A percentile compares a stretch with the other conserved stretches of the same genome.
phyloP scores from a whole-genome alignment of 2,797 vertebrate species.

The Tolypeutes matacus region DNA sequence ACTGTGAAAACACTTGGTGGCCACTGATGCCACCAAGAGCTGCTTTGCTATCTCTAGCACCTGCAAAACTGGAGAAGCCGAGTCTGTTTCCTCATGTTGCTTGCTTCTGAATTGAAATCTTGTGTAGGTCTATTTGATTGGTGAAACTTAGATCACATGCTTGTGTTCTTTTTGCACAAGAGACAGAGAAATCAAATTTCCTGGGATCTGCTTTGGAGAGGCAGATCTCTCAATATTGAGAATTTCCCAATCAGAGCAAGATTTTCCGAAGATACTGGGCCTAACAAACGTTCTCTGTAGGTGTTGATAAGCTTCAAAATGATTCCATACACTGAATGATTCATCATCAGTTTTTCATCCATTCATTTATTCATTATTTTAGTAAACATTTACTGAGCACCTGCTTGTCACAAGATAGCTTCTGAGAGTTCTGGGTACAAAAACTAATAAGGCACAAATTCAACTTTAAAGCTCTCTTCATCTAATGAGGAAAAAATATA shows the following conservation, averaged over 20 bases:
- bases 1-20: accelerated
- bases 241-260: not conserved
- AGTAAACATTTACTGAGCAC: not conserved
- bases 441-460: not conserved
- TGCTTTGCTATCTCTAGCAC: not conserved
- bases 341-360: not conserved
- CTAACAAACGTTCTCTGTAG: not conserved
- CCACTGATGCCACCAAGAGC: not conserved
- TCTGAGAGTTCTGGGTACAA: not conserved
- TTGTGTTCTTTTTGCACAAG: not conserved
- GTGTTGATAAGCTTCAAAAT: not conserved
- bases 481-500: not conserved
- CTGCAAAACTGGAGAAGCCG: not conserved
- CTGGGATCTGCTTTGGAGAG: not conserved
- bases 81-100: accelerated
- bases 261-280: not conserved
- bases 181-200: not conserved
- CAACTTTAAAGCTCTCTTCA: not conserved
- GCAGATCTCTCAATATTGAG: not conserved
- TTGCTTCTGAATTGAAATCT: not conserved
- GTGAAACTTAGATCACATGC: not conserved
- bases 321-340: not conserved
- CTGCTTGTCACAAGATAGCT: not conserved
- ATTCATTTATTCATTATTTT: not conserved
- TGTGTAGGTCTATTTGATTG: not conserved